Evolutionary conservation across 2,797 vertebrate species (phyloP), one percentile per base, ranked within the genome.

Genomic region (Chloroceryle inda): DNA sequence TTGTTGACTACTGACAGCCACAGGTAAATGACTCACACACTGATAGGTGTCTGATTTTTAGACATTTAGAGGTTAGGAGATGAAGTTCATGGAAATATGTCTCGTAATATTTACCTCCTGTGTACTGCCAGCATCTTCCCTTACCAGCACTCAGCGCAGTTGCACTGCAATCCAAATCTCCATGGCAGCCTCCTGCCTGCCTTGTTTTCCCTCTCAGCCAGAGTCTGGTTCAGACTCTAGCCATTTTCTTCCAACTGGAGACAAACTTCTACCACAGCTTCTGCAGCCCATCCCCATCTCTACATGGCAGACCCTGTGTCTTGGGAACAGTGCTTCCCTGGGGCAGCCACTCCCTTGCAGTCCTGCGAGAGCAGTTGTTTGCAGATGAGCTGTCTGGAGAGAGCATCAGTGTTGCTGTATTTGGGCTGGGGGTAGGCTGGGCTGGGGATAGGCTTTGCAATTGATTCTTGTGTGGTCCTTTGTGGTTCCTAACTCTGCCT

Each of bases 291-390:
- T 56, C 24, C 22, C 47, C 23, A 33, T 4, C 7, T 21, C 55
- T 16, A 27, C 55, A 29, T 56, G 37, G n/a, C 55, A 59, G 24
- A 4, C 2, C 5, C 11, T 16, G 19, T 1, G 0, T 4, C 6
- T 8, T n/a, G 33, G 31, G 23, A 26, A 18, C 1, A 1, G 45
- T 5, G 3, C 8, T 88, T 22, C 69, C 40, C 49, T 6, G 5
- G 40, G 37, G 17, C 52, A 67, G 62, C n/a, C 0, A 0, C 26
- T 53, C 53, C 44, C 40, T 56, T 4, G 27, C 0, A 0, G 5
- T 62, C 35, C 14, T 15, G 18, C 0, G 1, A 33, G 63, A 21
- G 55, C 1, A 0, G 4, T 11, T 13, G 31, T 33, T 56, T 83
- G 72, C 35, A 67, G 42, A 35, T 66, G 47, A 53, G 35, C n/a